Conservation (phyloP, 2,113 vertebrate genomes). For the Rhinopomastus cyanomelas region DNA sequence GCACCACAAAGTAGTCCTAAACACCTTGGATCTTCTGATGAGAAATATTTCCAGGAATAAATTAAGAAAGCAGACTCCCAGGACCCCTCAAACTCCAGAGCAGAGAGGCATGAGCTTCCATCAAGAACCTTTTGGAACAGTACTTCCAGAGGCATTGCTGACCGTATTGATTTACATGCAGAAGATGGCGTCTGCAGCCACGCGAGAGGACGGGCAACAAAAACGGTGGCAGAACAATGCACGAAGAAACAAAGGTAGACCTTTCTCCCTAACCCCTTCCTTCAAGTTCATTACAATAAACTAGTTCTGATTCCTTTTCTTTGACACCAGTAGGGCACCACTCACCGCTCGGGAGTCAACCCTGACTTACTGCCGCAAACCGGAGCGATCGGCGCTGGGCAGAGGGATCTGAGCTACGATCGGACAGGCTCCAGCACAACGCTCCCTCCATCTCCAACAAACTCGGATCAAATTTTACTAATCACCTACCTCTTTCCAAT, state of each 20-base stretch:
- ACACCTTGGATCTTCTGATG: neutral
- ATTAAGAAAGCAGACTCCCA: constrained; percentile 2
- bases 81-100: constrained; percentile 4
- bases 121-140: neutral
- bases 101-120: neutral
- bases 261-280: too few species aligned
- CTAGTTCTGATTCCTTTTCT: neutral
- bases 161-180: constrained; percentile 8
- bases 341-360: neutral
- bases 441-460: constrained; percentile 25
- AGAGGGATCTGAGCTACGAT: neutral
- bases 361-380: constrained; percentile 29
- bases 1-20: neutral
- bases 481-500: constrained; percentile 31
- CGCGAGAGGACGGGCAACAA: neutral
- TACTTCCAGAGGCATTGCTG: constrained; percentile 44
- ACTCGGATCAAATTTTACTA: neutral
- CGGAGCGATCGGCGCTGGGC: neutral
- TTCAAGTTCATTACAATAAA: constrained; percentile 22
- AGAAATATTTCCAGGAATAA: neutral
- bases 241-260: neutral
- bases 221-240: neutral
- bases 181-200: neutral
- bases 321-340: neutral
- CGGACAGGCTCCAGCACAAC: neutral